phyloP scores from a whole-genome alignment of 2,113 vertebrate genomes.

The Eudorcas thomsonii region DNA sequence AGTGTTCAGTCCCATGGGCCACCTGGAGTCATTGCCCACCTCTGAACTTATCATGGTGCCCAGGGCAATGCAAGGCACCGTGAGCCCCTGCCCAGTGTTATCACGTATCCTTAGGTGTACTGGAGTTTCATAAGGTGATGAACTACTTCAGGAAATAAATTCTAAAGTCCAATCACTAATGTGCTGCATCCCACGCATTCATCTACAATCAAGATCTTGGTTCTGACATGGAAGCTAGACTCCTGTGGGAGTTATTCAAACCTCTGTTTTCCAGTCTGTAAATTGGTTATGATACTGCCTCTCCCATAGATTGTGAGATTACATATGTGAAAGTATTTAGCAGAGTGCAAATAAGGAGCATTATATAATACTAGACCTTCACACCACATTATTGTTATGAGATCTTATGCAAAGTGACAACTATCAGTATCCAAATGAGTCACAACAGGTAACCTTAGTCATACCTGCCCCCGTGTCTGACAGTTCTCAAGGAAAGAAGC shows the following conservation, averaged over 20 bases:
- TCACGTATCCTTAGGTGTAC: fast-evolving
- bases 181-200: neutral
- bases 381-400: neutral
- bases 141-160: neutral
- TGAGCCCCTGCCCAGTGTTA: fast-evolving
- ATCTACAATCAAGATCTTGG: neutral
- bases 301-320: neutral
- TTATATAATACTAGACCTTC: neutral
- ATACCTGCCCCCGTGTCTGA: neutral
- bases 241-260: neutral
- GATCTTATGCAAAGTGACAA: neutral
- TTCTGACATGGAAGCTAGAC: neutral
- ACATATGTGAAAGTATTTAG: neutral
- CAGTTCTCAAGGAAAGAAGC: neutral
- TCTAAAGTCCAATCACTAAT: neutral
- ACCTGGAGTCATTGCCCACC: neutral
- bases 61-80: neutral
- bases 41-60: neutral
- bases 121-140: neutral
- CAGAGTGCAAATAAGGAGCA: neutral
- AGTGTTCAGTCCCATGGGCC: fast-evolving
- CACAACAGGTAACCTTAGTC: neutral
- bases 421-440: neutral
- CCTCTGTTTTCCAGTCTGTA: neutral
- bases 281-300: neutral